These are phyloP conservation scores for Cyphomyrus plagiostoma DNA, from an alignment of 2,113 vertebrate genomes.

Conservation along the genomic window DNA sequence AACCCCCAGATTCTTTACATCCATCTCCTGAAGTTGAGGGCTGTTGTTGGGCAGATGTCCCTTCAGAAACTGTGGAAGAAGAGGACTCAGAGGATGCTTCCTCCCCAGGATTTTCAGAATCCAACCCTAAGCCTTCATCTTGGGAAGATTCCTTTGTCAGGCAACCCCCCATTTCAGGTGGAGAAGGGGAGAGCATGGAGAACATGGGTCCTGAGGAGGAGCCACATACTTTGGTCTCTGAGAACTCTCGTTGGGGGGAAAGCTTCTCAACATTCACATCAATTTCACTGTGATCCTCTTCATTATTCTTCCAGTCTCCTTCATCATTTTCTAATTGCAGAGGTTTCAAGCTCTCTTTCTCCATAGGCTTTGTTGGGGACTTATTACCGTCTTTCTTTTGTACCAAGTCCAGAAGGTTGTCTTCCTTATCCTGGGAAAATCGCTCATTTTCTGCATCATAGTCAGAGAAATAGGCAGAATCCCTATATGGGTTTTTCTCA, in stretches of 20 bases:
- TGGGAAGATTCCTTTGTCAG: slow-evolving; percentile 64
- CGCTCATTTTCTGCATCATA: slow-evolving; percentile 70
- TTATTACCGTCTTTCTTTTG: neutral
- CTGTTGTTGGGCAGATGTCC: neutral
- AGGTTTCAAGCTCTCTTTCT: neutral
- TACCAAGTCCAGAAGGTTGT: slow-evolving; percentile 20
- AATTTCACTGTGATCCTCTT: neutral
- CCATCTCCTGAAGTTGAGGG: neutral
- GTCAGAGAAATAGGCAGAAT: slow-evolving; percentile 95
- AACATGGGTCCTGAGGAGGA: neutral
- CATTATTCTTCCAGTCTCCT: neutral
- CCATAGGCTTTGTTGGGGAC: neutral
- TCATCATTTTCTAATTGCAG: neutral
- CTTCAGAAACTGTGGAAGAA: slow-evolving; percentile 7
- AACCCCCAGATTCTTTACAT: neutral
- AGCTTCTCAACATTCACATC: neutral
- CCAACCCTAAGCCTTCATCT: slow-evolving; percentile 51
- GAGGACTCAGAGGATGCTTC: slow-evolving; percentile 13
- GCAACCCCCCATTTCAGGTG: slow-evolving; percentile 67
- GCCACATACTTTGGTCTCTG: neutral
- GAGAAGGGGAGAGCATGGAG: slow-evolving; percentile 36
- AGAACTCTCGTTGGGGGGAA: neutral
- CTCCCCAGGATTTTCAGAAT: slow-evolving; percentile 11
- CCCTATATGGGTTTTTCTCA: slow-evolving; percentile 77
- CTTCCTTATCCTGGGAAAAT: slow-evolving; percentile 51